A percentile compares a stretch with the other conserved stretches of the same genome.
Evolutionary conservation across 1,140 invertebrate species (phyloP).

Genomic region (Bursaphelenchus mucronatus): DNA sequence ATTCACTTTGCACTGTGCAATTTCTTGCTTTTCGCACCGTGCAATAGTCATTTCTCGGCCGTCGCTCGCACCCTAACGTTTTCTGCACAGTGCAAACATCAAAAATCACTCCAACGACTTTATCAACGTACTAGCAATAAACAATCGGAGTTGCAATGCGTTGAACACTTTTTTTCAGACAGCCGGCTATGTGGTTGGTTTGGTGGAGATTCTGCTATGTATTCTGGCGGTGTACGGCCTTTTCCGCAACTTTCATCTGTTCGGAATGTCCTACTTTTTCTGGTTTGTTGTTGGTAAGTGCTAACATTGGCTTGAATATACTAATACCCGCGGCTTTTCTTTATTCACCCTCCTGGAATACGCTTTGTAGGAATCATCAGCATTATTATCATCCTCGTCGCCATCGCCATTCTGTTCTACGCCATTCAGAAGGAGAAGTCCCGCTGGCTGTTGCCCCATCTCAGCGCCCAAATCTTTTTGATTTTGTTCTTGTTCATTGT

Average conservation of each 20-base stretch:
- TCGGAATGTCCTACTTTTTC: slow-evolving; percentile 53
- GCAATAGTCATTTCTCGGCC: too few relatives aligned
- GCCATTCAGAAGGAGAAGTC: slow-evolving; percentile 58
- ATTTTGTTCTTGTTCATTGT: slow-evolving; percentile 59
- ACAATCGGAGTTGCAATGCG: not conserved
- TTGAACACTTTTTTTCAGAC: slow-evolving; percentile 46
- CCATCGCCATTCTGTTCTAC: slow-evolving; percentile 53
- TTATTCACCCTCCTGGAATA: not conserved
- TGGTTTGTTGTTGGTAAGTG: slow-evolving; percentile 56
- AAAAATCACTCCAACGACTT: too few relatives aligned
- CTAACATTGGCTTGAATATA: not conserved
- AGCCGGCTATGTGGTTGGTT: slow-evolving; percentile 56
- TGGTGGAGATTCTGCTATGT: slow-evolving; percentile 57
- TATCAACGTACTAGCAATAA: too few relatives aligned
- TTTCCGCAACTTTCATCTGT: slow-evolving; percentile 56
- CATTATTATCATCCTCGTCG: slow-evolving; percentile 56
- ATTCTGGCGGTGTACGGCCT: slow-evolving; percentile 56
- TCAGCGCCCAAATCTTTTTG: slow-evolving; percentile 58
- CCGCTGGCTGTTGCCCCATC: slow-evolving; percentile 54
- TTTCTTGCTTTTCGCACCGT: too few relatives aligned
- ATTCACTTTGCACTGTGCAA: too few relatives aligned
- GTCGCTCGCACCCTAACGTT: too few relatives aligned
- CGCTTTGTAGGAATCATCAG: slow-evolving; percentile 47
- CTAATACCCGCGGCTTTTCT: not conserved
- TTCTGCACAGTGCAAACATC: too few relatives aligned